Base-by-base conservation (phyloP, 2,797 vertebrate species). In the Crypturellus tataupa region DNA sequence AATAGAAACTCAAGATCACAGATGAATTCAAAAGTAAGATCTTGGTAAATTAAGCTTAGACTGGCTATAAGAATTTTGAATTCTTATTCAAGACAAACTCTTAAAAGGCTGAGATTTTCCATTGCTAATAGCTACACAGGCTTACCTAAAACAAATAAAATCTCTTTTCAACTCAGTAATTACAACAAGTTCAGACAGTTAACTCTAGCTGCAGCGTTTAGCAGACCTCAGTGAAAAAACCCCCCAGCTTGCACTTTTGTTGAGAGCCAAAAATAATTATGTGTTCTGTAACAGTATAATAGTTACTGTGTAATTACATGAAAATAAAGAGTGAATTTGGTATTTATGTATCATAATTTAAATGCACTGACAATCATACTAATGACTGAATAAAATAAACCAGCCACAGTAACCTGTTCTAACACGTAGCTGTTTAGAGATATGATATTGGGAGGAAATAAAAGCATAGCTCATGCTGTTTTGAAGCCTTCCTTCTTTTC, bases 271-370 rank as follows among this genome's bases (percentile, higher is more conserved):
- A 90, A 91, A 55, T 76, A 93, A 82, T 80, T 85, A 47, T 21
- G 24, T 67, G 46, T 91, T 91, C 80, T 82, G 29, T 76, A 95
- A 85, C 39, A 65, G 25, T 60, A 18, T 51, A 87, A 83, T 53
- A 67, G 37, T 82, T 88, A 65, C 75, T 9, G 21, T 63, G 59
- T 76, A 94, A 75, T 87, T 92, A 64, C 64, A 63, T 69, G 65
- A 91, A 94, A 80, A 24, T 60, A 71, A 31, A 77, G 29, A 83
- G 68, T 16, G 6, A 40, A 82, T 90, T 89, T 88, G 27, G 69
- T 92, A 81, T 84, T 84, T 91, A 62, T 53, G 31, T 83, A 60
- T 31, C 51, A 56, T 80, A 90, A 78, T 86, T 86, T 92, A 79
- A 93, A 93, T 83, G 20, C 37, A 65, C 21, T 80, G 23, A 73